Evolutionary conservation across 2,797 vertebrate genomes (phyloP), one percentile per base, ranked within the genome.

Genomic region (Pseudochromis fuscus): DNA sequence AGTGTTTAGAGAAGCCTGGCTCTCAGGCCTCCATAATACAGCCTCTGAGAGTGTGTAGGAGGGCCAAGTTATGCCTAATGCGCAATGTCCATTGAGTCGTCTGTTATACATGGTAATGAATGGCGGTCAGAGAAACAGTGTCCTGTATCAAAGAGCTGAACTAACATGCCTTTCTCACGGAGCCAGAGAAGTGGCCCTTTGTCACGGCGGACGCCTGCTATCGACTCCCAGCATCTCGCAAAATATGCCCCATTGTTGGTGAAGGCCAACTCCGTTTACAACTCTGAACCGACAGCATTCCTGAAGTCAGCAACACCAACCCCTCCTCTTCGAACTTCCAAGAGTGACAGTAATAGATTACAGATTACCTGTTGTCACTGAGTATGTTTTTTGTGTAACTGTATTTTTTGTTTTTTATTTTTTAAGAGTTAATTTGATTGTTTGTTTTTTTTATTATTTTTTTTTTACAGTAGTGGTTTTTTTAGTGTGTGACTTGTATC

Each of bases 101-200:
- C 94, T 87, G 95, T 96, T 96, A 94, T 94, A 93, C 94, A 94
- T 95, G 95, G 93, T 95, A 95, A 95, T 96, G 94, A 96, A 96
- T 95, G 95, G 93, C 90, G 90, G 91, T 96, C 94, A 95, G 95
- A 96, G 96, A 94, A 95, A 94, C 94, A 93, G 94, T 95, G 94
- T 96, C 94, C 93, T 87, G 91, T 91, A 82, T 92, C 87, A 87
- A 93, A 92, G 93, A 88, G 90, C 94, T 90, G 92, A 95, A 96
- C 95, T 95, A 95, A 94, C 89, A 90, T 87, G 88, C 94, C 95
- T 94, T 97, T 98, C 95, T 98, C 93, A 93, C 92, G 87, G 89
- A 92, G 90, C 72, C 48, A 83, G 88, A 94, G 92, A 94, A 93
- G 82, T 87, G 85, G 82, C 80, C 84, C 90, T 93, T 94, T 94